Evolutionary conservation across 2,888 invertebrate genomes (phyloP), one percentile per base, ranked within the genome.

Genomic region (Pocota personata): DNA sequence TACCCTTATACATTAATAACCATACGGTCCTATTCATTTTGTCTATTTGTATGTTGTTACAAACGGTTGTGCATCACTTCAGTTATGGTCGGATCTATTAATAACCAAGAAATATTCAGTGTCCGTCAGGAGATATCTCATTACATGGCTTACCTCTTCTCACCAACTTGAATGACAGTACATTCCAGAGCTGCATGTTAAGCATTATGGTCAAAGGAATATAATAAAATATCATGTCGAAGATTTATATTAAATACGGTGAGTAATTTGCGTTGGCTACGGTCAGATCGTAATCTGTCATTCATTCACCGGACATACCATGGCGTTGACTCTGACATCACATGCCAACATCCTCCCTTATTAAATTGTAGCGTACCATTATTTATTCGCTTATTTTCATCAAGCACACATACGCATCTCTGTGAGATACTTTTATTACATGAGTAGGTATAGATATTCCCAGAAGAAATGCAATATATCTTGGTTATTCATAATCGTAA

Each of bases 181-280:
- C 57, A 84, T 84, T 69, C 62, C 83, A 43, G 14, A 5, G 16
- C 35, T 21, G 37, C 67, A 62, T 55, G 48, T 48, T 50, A 57
- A 27, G 16, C 57, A 66, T 58, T 32, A 66, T 60, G 57, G 24
- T 66, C 67, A 67, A 66, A 16, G n/a, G 78, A 73, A 67, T 84
- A 75, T 79, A 79, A 84, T 79, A 84, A 84, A 79, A 84, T 71
- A 58, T 71, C 79, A 57, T 84, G 84, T 84, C 79, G 64, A 84
- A 71, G 84, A 84, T 76, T 84, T 71, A 84, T 84, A 84, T 84
- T 84, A 84, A 79, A 84, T 84, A 84, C 75, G 75, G 43, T 75
- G 75, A 84, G 84, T 84, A 84, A 84, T 84, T 84, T 75, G 71
- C 75, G 69, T 84, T 79, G 64, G 84, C 84, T 79, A 69, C 69